Evolutionary conservation across 2,113 vertebrate genomes (phyloP), one percentile per base, ranked within the genome.

Genomic region (Cinclus mexicanus): DNA sequence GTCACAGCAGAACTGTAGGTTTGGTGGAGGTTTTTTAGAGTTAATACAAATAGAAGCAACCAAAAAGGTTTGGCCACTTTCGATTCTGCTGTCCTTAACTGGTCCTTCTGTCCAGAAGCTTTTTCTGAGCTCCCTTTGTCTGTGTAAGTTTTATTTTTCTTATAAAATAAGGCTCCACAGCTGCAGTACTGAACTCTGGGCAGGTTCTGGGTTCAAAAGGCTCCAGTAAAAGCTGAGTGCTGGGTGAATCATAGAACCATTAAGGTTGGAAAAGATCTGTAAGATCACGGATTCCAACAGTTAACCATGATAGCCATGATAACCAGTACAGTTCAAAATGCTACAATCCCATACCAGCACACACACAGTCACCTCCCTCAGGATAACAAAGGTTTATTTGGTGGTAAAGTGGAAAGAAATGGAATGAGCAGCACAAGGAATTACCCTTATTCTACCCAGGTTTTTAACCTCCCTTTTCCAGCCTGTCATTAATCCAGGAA

Each of bases 1-100:
- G 75, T 24, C 59, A 69, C 0, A 0, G 71, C 29, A 1, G 5
- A 71, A 56, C n/a, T 41, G 31, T 2, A 35, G 16, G 39, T 63
- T 72, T 64, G 28, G 14, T 60, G 42, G 37, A 1, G 0, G 7
- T 42, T 1, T 84, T 83, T 70, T 11, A 77, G 10, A 63, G 77
- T 49, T 82, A 24, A 74, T 44, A 74, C 19, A 79, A 88, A 26
- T 57, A 82, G 61, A 83, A 84, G 23, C 22, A 52, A 31, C 6
- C 9, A 46, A 59, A 75, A 68, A 35, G 41, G 25, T 78, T 4
- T 31, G 39, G 52, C 7, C 15, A 24, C 44, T 71, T 60, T 53
- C 33, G 67, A 11, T 61, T 87, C 56, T 2, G 1, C 47, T 53
- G 59, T 68, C 44, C 60, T 60, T 74, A 60, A 23, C 33, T 10